These are phyloP conservation scores for Drosophila prostipennis DNA, from an alignment of 2,888 invertebrate species.

Conservation along the genomic window DNA sequence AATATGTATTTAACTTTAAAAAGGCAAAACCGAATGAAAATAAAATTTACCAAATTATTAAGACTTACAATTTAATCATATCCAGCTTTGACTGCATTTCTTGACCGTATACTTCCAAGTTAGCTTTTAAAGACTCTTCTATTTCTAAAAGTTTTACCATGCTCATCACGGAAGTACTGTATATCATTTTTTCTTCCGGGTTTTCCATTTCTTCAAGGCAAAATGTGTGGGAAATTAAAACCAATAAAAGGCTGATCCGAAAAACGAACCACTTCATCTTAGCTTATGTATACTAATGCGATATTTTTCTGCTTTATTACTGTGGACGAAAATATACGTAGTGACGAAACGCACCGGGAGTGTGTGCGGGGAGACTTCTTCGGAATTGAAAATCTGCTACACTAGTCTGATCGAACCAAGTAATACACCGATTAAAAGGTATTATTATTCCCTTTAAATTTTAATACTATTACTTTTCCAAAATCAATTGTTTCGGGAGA, in stretches of 20 bases:
- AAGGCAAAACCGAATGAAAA: background rate
- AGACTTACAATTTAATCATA: constrained; percentile 38
- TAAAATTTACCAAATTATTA: background rate
- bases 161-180: constrained; percentile 36
- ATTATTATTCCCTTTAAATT: too few relatives aligned
- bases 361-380: too few relatives aligned
- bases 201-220: background rate
- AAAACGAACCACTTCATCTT: constrained; percentile 17
- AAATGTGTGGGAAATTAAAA: background rate
- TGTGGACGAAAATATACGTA: too few relatives aligned
- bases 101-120: constrained; percentile 11
- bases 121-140: constrained; percentile 30
- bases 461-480: too few relatives aligned
- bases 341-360: too few relatives aligned
- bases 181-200: background rate
- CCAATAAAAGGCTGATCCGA: background rate
- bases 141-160: constrained; percentile 33
- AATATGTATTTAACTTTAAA: too few relatives aligned
- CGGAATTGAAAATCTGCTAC: too few relatives aligned
- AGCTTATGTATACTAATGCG: constrained; percentile 1
- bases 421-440: too few relatives aligned
- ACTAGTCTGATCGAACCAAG: too few relatives aligned
- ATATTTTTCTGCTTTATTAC: too few relatives aligned
- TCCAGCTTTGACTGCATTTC: constrained; percentile 46
- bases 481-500: too few relatives aligned